These are phyloP conservation scores for Limnephilus lunatus DNA, from an alignment of 2,888 invertebrate genomes.

Conservation along the genomic window DNA sequence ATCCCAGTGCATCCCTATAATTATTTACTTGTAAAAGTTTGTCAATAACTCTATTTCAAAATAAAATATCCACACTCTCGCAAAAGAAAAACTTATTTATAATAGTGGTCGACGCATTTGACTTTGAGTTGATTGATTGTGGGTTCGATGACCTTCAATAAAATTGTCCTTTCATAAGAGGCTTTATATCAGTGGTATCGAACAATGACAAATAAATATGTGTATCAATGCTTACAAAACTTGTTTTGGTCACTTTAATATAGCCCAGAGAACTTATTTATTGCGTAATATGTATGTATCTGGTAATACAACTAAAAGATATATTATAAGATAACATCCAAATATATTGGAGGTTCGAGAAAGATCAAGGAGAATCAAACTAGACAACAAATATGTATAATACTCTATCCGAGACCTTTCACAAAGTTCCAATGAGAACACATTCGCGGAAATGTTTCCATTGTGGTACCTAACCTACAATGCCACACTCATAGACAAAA, in stretches of 20 bases:
- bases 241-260: background rate
- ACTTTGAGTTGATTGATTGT: too few relatives aligned
- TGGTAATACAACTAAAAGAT: background rate
- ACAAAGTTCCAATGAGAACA: background rate
- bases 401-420: background rate
- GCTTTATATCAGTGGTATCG: too few relatives aligned
- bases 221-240: background rate
- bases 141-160: too few relatives aligned
- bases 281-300: background rate
- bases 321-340: background rate
- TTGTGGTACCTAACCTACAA: background rate
- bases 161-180: too few relatives aligned
- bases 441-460: background rate
- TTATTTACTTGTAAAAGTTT: background rate
- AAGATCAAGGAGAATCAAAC: background rate
- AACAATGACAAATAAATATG: too few relatives aligned
- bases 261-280: background rate
- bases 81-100: background rate
- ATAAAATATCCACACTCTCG: background rate
- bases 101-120: background rate
- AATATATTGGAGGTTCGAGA: background rate
- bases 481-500: background rate
- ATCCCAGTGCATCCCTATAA: too few relatives aligned
- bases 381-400: background rate
- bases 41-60: background rate